Evolutionary conservation across 2,797 vertebrate genomes (phyloP).

Genomic region (Cebuella pygmaea): DNA sequence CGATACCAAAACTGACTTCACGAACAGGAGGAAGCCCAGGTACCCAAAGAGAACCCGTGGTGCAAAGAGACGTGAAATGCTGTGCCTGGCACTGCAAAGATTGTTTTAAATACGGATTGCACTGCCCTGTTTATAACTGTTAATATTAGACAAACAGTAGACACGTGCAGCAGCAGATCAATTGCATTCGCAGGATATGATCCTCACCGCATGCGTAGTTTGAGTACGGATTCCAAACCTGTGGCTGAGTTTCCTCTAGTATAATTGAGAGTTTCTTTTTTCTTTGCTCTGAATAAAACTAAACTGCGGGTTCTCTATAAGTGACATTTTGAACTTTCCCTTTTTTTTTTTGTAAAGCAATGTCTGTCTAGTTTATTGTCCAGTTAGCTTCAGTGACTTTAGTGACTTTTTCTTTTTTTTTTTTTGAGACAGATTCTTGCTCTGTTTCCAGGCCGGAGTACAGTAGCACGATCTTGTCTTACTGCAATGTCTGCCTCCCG

Average conservation of each 20-base stretch:
- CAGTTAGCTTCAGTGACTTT: slow-evolving; percentile 63
- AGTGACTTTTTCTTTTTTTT: no score
- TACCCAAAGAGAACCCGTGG: slow-evolving; percentile 85
- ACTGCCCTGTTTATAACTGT: background rate
- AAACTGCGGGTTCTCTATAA: slow-evolving; percentile 82
- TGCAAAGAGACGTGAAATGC: slow-evolving; percentile 96
- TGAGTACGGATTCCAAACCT: background rate
- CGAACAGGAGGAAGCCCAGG: slow-evolving; percentile 99
- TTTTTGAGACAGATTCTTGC: no score
- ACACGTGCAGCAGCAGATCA: background rate
- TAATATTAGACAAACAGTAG: background rate
- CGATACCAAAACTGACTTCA: slow-evolving; percentile 99
- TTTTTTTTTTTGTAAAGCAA: slow-evolving; percentile 62
- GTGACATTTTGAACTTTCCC: slow-evolving; percentile 80
- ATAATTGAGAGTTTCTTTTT: slow-evolving; percentile 57
- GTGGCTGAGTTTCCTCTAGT: background rate
- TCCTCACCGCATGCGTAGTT: background rate
- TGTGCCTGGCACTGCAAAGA: slow-evolving; percentile 90
- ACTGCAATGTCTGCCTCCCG: no score
- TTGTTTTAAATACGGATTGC: no score
- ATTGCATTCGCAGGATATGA: background rate
- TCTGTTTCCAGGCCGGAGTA: no score
- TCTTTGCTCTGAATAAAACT: slow-evolving; percentile 85
- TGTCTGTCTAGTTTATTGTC: slow-evolving; percentile 76
- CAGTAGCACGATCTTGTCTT: no score